Base-by-base conservation (phyloP, 2,888 invertebrate genomes). In the Ennomos fuscantarius region DNA sequence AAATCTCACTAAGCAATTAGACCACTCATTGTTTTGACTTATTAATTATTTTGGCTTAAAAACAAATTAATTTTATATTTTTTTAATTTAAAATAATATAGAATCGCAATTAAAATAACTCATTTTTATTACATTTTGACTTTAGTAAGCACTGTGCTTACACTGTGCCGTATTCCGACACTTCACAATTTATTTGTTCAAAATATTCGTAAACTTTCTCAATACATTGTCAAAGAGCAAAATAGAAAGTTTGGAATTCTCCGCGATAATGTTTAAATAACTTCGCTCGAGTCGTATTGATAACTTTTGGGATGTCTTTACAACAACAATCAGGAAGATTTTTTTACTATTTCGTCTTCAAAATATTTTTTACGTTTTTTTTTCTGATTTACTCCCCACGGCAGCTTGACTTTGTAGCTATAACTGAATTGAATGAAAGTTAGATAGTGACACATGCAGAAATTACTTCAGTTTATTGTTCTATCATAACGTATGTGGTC, bases 241-340 rank as follows among this genome's bases (percentile, higher is more conserved):
- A 69, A 69, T 69, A 63, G 60, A 67, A 59, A 71, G 70, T 74
- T 72, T 47, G 63, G 65, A 72, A 62, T 60, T 64, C 69, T 57
- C 68, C 60, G 60, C 72, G 72, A 74, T 76, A 70, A 72, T 72
- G 73, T 77, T 73, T 70, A 73, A 76, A 76, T 74, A 76, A 73
- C 69, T 76, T 73, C 66, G 60, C 63, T 62, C 60, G 66, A 72
- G 66, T 73, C 68, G 66, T 68, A 71, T 71, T 68, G 69, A 64
- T 66, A 74, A 73, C 74, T 72, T 73, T 72, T 56, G 63, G 68
- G 65, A 60, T 57, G 58, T 53, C 65, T 69, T 66, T 66, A 61
- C 51, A 54, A 41, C 58, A 52, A 39, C 50, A 50, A 58, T 66
- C 64, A 65, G 53, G 57, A 57, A 64, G 41, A 49, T 55, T 56